These are phyloP conservation scores for Acanthosepion lycidas DNA, from an alignment of 2,888 invertebrate species.

Conservation along the genomic window DNA sequence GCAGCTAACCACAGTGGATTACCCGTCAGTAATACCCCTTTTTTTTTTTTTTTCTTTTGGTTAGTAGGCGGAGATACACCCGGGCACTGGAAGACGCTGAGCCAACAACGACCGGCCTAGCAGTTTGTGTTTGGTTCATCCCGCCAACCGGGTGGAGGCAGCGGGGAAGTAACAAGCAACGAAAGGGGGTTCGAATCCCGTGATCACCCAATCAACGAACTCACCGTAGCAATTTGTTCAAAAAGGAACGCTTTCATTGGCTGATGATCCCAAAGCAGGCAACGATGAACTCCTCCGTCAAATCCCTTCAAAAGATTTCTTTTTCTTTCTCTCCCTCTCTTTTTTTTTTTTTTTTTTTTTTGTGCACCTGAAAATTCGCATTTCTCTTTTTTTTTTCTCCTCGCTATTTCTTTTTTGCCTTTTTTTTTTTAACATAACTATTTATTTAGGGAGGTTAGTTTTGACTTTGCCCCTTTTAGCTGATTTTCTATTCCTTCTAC, in stretches of 20 bases:
- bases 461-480: not conserved
- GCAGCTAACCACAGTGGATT: not conserved
- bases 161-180: not conserved
- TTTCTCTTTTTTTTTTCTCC: not conserved
- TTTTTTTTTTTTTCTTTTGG: not conserved
- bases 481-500: too few species aligned
- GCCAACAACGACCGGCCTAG: not conserved
- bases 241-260: not conserved
- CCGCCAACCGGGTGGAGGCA: not conserved
- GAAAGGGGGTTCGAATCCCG: not conserved
- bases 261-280: not conserved
- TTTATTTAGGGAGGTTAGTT: too few species aligned
- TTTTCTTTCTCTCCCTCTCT: not conserved
- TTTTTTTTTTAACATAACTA: too few species aligned
- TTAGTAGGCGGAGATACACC: slow-evolving; percentile 33
- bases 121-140: not conserved
- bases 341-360: not conserved
- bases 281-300: not conserved
- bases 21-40: not conserved
- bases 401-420: not conserved
- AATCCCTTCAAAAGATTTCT: not conserved
- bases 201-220: not conserved
- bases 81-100: not conserved
- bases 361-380: not conserved
- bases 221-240: not conserved